Percentiles rank a stretch among this genome's conserved stretches.
Conservation (phyloP, 2,113 vertebrate species). For the Taurulus bubalis region DNA sequence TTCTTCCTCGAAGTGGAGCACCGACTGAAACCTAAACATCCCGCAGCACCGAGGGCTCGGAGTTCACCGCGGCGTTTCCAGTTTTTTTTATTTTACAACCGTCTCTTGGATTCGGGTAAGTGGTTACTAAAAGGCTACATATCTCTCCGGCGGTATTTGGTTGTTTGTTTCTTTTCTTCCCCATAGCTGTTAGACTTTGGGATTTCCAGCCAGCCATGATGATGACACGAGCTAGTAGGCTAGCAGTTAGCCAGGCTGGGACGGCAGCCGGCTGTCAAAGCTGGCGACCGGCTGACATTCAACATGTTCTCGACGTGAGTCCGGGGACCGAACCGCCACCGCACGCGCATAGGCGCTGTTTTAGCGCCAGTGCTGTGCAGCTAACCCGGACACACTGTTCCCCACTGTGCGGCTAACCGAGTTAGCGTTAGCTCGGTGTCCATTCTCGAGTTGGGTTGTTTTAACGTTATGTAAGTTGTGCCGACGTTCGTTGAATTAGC, state of each 20-base stretch:
- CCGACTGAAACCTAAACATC: conserved; percentile 63
- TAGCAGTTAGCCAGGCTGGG: conserved; percentile 59
- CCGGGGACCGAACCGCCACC: neutral
- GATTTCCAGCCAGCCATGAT: conserved; percentile 64
- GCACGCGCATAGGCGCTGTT: neutral
- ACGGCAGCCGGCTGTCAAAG: conserved; percentile 48
- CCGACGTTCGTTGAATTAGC: conserved; percentile 1
- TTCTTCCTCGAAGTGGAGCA: conserved; percentile 71
- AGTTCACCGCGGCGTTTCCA: neutral
- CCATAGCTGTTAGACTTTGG: conserved; percentile 51
- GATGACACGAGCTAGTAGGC: conserved; percentile 65
- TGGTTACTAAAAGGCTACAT: too few species aligned
- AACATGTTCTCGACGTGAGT: conserved; percentile 50
- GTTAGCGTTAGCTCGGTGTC: conserved; percentile 53
- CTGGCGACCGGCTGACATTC: conserved; percentile 52
- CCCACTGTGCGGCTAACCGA: conserved; percentile 11
- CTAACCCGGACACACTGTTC: neutral
- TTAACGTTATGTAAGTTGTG: conserved; percentile 63
- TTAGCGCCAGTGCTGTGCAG: neutral
- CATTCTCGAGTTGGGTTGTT: conserved; percentile 28
- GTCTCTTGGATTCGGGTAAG: conserved; percentile 64
- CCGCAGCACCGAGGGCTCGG: conserved; percentile 18
- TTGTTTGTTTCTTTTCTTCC: neutral
- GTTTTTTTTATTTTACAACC: neutral
- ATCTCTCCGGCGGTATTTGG: neutral